Evolutionary conservation across 1,140 invertebrate species (phyloP).

Genomic region (Lepidurus couesii): DNA sequence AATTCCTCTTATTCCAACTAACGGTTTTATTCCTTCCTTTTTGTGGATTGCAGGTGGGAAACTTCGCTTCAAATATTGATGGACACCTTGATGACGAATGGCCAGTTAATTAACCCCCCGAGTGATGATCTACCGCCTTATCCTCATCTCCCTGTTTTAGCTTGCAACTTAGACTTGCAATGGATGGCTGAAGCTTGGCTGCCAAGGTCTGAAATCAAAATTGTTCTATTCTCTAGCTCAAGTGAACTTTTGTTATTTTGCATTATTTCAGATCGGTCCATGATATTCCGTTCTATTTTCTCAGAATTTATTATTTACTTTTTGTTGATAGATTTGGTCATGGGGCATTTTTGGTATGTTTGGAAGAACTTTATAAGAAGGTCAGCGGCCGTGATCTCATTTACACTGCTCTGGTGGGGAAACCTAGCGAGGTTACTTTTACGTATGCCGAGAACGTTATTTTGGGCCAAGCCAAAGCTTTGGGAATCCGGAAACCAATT

Average conservation of each 20-base stretch:
- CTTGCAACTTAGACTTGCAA: conserved; percentile 63
- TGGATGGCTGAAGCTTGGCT: conserved; percentile 59
- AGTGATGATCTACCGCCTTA: conserved; percentile 45
- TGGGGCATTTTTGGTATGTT: conserved; percentile 59
- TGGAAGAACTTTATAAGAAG: conserved; percentile 62
- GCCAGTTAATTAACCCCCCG: conserved; percentile 48
- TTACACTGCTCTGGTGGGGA: conserved; percentile 58
- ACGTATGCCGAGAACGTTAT: conserved; percentile 57
- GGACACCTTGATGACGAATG: conserved; percentile 62
- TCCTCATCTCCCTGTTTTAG: conserved; percentile 59
- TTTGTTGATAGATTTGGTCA: conserved; percentile 53
- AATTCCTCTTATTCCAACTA: conserved; percentile 48
- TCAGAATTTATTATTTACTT: conserved; percentile 31
- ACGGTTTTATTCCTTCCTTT: background rate
- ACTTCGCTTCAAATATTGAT: conserved; percentile 55
- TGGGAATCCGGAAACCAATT: conserved; percentile 48
- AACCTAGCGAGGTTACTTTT: conserved; percentile 62
- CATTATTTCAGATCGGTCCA: background rate
- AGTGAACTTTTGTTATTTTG: no score
- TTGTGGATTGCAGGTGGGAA: conserved; percentile 39
- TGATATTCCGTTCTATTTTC: conserved; percentile 16
- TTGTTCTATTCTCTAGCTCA: no score
- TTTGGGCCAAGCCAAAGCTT: conserved; percentile 49
- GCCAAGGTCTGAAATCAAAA: conserved; percentile 25
- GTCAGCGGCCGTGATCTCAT: conserved; percentile 56